A percentile compares a stretch with the other conserved stretches of the same genome.
Evolutionary conservation across 2,113 vertebrate species (phyloP).

Genomic region (Parotia lawesii): DNA sequence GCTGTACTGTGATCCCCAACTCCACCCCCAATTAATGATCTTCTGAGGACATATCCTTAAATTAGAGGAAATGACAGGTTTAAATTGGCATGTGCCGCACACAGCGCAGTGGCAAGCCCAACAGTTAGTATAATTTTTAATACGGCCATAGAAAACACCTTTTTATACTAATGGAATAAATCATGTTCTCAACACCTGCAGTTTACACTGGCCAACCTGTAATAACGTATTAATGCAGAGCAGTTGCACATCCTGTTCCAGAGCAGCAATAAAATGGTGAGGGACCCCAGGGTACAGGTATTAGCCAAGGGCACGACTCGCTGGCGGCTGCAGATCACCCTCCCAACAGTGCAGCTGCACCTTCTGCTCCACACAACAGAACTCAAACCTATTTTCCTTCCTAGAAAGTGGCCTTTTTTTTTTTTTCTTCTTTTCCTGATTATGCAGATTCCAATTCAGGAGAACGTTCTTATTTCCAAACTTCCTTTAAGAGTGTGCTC

Average conservation of each 20-base stretch:
- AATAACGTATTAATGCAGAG: conserved; percentile 54
- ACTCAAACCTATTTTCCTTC: neutral
- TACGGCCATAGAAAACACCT: conserved; percentile 47
- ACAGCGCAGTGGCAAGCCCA: conserved; percentile 11
- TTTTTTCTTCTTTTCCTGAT: neutral
- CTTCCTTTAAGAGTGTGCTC: neutral
- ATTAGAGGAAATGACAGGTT: conserved; percentile 59
- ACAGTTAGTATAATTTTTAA: conserved; percentile 51
- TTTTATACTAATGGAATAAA: conserved; percentile 56
- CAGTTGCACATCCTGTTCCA: conserved; percentile 51
- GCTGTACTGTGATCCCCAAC: conserved; percentile 14
- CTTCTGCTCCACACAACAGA: neutral
- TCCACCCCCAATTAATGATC: conserved; percentile 31
- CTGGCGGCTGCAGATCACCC: neutral
- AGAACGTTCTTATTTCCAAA: neutral
- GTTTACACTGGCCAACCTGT: conserved; percentile 50
- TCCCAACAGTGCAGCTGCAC: neutral
- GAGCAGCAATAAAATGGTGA: conserved; percentile 43
- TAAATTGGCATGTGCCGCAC: conserved; percentile 60
- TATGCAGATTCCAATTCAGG: neutral
- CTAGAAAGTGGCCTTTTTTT: neutral
- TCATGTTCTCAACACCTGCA: conserved; percentile 64
- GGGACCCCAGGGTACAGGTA: conserved; percentile 14
- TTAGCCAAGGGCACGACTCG: neutral
- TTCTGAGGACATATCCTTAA: conserved; percentile 48